Conservation (phyloP, 2,797 vertebrate species). For the Sebastes minor region DNA sequence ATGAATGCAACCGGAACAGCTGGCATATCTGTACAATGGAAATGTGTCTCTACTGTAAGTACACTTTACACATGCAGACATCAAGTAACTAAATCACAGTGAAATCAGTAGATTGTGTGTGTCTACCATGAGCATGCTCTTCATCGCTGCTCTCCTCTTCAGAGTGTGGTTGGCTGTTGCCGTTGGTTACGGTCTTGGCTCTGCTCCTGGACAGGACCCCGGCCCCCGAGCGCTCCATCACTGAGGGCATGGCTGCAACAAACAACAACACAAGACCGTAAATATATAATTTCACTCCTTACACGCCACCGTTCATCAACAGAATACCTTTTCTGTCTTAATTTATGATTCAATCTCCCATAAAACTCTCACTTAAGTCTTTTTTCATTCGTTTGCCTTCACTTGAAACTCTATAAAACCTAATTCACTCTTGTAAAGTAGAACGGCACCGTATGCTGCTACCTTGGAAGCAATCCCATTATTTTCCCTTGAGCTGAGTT, state of each 20-base stretch:
- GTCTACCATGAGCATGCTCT: conserved; percentile 88
- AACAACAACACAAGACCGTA: conserved; percentile 13
- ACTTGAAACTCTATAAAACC: conserved; percentile 24
- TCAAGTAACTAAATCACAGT: background rate
- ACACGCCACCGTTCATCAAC: background rate
- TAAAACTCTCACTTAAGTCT: background rate
- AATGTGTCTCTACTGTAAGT: background rate
- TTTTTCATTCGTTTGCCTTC: background rate
- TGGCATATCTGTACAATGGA: conserved; percentile 2
- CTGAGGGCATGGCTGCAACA: conserved; percentile 87
- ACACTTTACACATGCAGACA: background rate
- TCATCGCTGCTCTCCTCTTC: conserved; percentile 95
- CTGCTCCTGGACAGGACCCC: conserved; percentile 92
- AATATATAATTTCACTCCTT: background rate
- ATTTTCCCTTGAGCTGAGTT: conserved; percentile 9
- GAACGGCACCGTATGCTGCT: conserved; percentile 5
- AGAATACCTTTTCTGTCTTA: background rate
- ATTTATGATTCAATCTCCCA: background rate
- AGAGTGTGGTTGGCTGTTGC: conserved; percentile 86
- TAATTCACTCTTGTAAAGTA: conserved; percentile 8
- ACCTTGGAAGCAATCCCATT: conserved; percentile 9
- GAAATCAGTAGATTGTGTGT: background rate
- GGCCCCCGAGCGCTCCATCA: conserved; percentile 91
- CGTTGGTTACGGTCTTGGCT: conserved; percentile 89
- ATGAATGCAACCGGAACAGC: conserved; percentile 25